Conservation (phyloP, 2,888 invertebrate genomes). For the Cylloceria caligata region DNA sequence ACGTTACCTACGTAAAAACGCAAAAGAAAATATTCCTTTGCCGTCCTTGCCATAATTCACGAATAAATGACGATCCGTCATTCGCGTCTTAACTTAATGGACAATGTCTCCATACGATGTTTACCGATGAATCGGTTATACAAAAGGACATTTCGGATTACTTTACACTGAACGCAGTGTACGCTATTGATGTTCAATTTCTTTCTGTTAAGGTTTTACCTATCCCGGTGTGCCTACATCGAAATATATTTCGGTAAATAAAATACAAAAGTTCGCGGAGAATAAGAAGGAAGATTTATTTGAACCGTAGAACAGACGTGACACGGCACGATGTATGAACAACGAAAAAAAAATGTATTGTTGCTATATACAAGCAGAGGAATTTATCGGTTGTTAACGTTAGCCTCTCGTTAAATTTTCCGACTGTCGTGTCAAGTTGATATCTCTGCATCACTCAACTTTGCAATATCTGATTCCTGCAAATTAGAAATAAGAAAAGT, state of each 20-base stretch:
- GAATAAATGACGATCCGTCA: not conserved
- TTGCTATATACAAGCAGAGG: not conserved
- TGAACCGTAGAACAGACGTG: not conserved
- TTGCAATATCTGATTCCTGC: not conserved
- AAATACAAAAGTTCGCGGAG: not conserved
- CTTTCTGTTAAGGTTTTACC: not conserved
- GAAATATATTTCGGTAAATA: not conserved
- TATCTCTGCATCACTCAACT: not conserved
- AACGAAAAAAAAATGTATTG: not conserved
- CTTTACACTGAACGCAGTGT: not conserved
- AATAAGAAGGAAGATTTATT: not conserved
- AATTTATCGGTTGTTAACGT: constrained; percentile 17
- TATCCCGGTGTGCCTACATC: not conserved
- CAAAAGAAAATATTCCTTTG: no score
- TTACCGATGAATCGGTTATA: not conserved
- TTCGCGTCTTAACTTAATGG: not conserved
- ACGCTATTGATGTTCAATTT: not conserved
- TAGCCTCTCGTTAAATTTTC: constrained; percentile 11
- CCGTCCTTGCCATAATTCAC: no score
- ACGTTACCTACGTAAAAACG: no score
- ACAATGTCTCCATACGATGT: not conserved
- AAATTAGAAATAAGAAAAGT: not conserved
- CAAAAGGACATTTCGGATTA: not conserved
- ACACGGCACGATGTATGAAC: not conserved
- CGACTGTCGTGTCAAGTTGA: constrained; percentile 5